phyloP scores from a whole-genome alignment of 2,797 vertebrate species.

The Otus scops region DNA sequence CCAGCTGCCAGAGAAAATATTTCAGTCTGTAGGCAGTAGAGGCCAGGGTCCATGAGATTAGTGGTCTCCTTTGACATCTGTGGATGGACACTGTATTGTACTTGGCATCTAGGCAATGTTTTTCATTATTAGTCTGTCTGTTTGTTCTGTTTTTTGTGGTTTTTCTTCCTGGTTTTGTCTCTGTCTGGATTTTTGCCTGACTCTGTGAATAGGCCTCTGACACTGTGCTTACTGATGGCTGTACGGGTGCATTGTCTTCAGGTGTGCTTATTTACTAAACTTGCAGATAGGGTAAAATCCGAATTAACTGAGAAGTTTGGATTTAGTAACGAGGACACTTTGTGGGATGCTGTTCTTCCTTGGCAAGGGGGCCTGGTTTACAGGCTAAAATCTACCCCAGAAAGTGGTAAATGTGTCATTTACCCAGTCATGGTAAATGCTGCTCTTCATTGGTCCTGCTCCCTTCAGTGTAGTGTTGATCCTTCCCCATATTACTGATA shows the following conservation, averaged over 20 bases:
- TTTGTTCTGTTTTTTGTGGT: not conserved
- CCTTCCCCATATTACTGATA: not conserved
- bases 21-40: not conserved
- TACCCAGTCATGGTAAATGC: not conserved
- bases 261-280: not conserved
- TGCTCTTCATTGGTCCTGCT: not conserved
- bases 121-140: not conserved
- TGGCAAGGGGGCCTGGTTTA: not conserved
- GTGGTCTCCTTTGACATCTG: not conserved
- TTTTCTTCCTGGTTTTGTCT: not conserved
- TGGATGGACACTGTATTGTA: not conserved
- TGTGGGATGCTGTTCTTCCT: not conserved
- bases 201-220: not conserved
- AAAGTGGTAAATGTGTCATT: too few relatives aligned
- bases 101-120: not conserved
- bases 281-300: not conserved
- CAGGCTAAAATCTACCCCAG: not conserved
- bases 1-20: not conserved
- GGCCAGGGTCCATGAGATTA: not conserved
- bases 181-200: not conserved
- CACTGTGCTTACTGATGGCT: not conserved
- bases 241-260: not conserved
- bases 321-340: fast-evolving
- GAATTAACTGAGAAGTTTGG: not conserved
- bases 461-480: not conserved